Base-by-base conservation (phyloP, 2,113 vertebrate species). In the Actenoides hombroni region DNA sequence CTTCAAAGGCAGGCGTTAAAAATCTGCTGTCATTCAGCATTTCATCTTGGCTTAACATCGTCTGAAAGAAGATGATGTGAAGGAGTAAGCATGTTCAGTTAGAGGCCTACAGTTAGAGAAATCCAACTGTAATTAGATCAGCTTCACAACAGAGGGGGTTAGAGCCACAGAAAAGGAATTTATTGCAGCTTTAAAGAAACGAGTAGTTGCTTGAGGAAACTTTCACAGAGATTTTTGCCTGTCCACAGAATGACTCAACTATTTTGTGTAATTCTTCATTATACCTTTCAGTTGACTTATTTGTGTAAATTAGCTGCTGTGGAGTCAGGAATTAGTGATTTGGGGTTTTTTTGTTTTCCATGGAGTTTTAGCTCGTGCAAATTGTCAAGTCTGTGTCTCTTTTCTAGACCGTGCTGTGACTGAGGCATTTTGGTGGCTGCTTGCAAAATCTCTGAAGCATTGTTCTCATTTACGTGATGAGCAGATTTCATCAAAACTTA, bases 11-110 rank as follows among this genome's bases (percentile, higher is more conserved):
- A 6, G 98, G 98, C 90, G 97, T 95, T 92, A 98, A 95, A 89
- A 98, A 97, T 92, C 95, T 96, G 96, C 97, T 97, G 97, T 99
- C 98, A 13, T 98, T 98, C 96, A 98, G 97, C 88, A 98, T 96
- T 97, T 99, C 98, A 73, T 99, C 99, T 88, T 97, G 98, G 95
- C 98, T 98, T 86, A 99, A 96, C 97, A 99, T 98, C 0, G 98
- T 98, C 99, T 99, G 98, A 44, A 99, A 98, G 97, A 94, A 84
- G 39, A 83, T 49, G 25, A 56, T 4, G 23, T 42, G 64, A 68
- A 77, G 1, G 8, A 57, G 20, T n/a, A n/a, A 75, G 37, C 10
- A 3, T 13, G 28, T 29, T 73, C 21, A 71, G 16, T 51, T 25
- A 83, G 29, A 65, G n/a, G 37, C 14, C 26, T 68, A 4, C 3